Evolutionary conservation across 2,797 vertebrate species (phyloP).

Genomic region (Adrianichthys oophorus): DNA sequence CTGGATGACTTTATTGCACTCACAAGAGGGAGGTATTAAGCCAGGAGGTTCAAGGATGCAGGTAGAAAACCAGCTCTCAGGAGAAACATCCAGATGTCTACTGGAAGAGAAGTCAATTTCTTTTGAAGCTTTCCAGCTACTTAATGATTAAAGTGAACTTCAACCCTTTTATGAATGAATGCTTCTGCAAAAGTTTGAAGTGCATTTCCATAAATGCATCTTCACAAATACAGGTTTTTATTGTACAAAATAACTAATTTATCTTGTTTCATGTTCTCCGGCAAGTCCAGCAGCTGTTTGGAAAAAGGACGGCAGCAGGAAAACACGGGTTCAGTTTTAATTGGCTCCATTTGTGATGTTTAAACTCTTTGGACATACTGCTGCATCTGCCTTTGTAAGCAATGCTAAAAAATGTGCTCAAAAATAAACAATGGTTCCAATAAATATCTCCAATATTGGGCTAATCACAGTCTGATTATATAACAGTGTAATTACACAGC

Average conservation of each 20-base stretch:
- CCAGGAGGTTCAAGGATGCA: constrained; percentile 28
- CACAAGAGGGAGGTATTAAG: constrained; percentile 45
- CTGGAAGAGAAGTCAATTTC: no score
- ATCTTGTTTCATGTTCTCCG: constrained; percentile 8
- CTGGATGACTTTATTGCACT: constrained; percentile 44
- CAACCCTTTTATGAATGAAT: no score
- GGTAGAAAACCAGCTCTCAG: constrained; percentile 37
- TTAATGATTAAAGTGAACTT: no score
- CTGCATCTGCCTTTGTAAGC: constrained; percentile 24
- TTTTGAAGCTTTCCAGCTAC: no score
- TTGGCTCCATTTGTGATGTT: constrained; percentile 22
- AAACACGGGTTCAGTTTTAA: constrained; percentile 29
- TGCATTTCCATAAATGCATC: no score
- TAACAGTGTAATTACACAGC: constrained; percentile 72
- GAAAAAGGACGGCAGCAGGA: constrained; percentile 9
- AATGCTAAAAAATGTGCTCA: constrained; percentile 18
- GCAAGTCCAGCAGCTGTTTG: constrained; percentile 13
- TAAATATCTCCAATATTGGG: constrained; percentile 55
- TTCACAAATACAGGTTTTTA: no score
- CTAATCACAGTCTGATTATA: constrained; percentile 72
- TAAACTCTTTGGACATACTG: constrained; percentile 11
- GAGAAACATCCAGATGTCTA: no score
- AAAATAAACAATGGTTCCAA: constrained; percentile 32
- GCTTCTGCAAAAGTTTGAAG: no score
- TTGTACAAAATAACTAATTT: constrained; percentile 2